Evolutionary conservation across 1,140 invertebrate genomes (phyloP), one percentile per base, ranked within the genome.

Genomic region (Papilio machaon): DNA sequence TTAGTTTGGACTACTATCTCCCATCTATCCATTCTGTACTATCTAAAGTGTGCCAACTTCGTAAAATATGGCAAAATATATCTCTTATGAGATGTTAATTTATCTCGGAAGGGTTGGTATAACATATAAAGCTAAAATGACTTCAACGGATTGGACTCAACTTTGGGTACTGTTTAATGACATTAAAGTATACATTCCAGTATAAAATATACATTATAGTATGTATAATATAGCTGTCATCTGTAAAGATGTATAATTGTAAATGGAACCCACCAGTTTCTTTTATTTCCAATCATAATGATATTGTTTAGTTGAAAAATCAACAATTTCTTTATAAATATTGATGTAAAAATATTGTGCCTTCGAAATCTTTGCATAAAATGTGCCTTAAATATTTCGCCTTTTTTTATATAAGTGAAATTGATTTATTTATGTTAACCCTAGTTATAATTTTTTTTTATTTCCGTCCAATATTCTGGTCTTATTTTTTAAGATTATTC

Each of bases 401-500:
- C 79, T 81, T 81, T 83, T 23, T 85, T 73, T 67, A 35, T 75
- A 70, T 38, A 83, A 54, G 15, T 81, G 84, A 82, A 83, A 74
- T 83, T 80, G 52, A 58, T 73, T 84, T 58, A 83, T 79, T 81
- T 80, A 73, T 82, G 74, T 79, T 79, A 82, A 83, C 79, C 82
- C 83, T 82, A 87, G 79, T 49, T 82, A 82, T 84, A 80, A 67
- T 73, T 30, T 30, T 30, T 80, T 82, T 82, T 83, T 82, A 58
- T 79, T 82, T 88, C 88, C 87, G 87, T 89, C 87, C 87, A 89
- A 85, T 23, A 81, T 80, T 88, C 87, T 89, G 87, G 87, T 89
- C 88, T 86, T 87, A 83, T 52, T 46, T 78, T 82, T 81, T 84
- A 78, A 79, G 78, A 76, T 76, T 43, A 38, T 77, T 77, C 58